Base-by-base conservation (phyloP, 64 coral and sea anemone species). In the Hydrozoanthus tunicans region DNA sequence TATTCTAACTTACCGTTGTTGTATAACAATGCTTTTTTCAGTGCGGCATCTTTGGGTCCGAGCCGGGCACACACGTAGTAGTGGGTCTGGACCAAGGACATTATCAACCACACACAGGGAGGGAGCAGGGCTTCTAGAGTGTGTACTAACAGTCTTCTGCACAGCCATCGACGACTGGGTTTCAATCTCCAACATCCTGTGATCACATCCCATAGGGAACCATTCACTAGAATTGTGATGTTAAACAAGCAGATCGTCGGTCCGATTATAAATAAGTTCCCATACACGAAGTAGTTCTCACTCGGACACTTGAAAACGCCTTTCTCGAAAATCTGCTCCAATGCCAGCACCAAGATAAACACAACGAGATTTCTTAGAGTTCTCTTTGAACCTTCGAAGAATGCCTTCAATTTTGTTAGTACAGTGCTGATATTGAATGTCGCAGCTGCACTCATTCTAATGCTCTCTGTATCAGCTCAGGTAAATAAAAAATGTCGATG, bases 241-340 rank as follows among this genome's bases (percentile, higher is more conserved):
- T 65, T 82, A n/a, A 91, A 82, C 11, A 91, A 64, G 53, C 90
- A 82, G 62, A 91, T n/a, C 8, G 90, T 63, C 62, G 90, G 90
- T 5, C 90, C 72, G 25, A 91, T 64, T 12, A 91, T 78, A 20
- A 91, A 91, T 15, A 82, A 15, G 17, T 63, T 82, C 13, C 90
- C 90, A 57, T 91, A 91, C 3, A 82, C 9, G 60, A 69, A 70
- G 26, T 91, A 61, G 7, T 82, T 71, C 15, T 13, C 15, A 13
- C 64, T 72, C 6, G 90, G 90, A 57, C 90, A 91, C 51, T 82
- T 80, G 59, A 91, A 91, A 73, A 91, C 20, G 10, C 80, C 90
- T 62, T 91, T 91, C 69, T 91, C 90, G 64, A 91, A 91, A 82
- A 91, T 91, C 64, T 66, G 78, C 23, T 91, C 90, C 90, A 91